Percentiles rank a stretch among this genome's conserved stretches.
Evolutionary conservation across 2,888 invertebrate genomes (phyloP).

Genomic region (Enoplolaimus lenunculus): DNA sequence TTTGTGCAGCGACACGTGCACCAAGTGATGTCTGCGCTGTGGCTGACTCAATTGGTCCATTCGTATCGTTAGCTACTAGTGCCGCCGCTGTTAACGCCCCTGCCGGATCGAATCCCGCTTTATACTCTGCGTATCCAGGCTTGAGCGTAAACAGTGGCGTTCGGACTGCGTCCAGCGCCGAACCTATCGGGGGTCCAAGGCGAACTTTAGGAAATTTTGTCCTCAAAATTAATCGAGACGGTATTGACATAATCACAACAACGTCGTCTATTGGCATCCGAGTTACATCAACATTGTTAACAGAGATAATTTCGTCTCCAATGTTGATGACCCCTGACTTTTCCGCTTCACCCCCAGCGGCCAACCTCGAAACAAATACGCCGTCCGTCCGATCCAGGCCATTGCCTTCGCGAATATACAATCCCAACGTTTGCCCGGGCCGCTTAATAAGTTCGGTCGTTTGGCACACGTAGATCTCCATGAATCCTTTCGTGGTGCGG

Average conservation of each 20-base stretch:
- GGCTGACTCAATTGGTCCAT: conserved; percentile 1
- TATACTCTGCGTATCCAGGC: background rate
- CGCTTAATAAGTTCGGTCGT: conserved; percentile 94
- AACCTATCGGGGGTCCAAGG: conserved; percentile 7
- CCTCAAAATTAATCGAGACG: conserved; percentile 77
- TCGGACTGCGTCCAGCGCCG: background rate
- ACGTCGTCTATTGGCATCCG: conserved; percentile 97
- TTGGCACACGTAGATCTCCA: conserved; percentile 33
- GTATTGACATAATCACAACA: conserved; percentile 98
- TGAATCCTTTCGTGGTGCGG: conserved; percentile 23
- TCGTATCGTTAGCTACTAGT: background rate
- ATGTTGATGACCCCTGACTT: conserved; percentile 87
- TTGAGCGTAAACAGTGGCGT: conserved; percentile 10
- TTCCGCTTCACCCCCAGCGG: conserved; percentile 70
- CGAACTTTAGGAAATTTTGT: conserved; percentile 53
- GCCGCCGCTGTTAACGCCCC: background rate
- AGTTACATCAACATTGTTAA: conserved; percentile 91
- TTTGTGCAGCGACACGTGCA: background rate
- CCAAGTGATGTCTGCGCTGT: conserved; percentile 39
- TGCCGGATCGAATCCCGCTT: background rate
- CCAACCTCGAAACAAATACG: conserved; percentile 91
- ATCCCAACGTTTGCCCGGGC: conserved; percentile 90
- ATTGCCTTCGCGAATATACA: conserved; percentile 91
- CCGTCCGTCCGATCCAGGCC: conserved; percentile 87
- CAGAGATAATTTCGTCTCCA: conserved; percentile 93